phyloP scores from a whole-genome alignment of 2,797 vertebrate species.

The Crocodylus rhombifer region DNA sequence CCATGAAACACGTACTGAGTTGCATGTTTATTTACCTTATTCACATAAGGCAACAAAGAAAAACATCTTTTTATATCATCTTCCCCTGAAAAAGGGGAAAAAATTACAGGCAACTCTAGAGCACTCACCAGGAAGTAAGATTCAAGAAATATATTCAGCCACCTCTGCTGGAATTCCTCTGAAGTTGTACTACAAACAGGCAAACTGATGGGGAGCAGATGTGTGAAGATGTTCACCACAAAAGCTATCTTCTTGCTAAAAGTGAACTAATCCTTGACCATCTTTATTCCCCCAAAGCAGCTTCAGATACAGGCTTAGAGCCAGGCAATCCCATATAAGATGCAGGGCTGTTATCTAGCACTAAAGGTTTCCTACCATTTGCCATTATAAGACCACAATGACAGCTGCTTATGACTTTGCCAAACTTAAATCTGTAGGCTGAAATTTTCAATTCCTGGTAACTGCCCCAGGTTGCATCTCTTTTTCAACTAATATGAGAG shows the following conservation, averaged over 20 bases:
- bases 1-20: neutral
- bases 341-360: neutral
- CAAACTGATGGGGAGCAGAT: neutral
- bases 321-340: neutral
- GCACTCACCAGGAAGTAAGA: neutral
- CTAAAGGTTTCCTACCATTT: neutral
- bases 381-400: neutral
- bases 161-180: neutral
- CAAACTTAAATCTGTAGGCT: neutral
- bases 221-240: neutral
- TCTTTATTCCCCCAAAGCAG: neutral
- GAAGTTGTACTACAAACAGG: neutral
- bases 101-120: neutral
- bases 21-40: neutral
- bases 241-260: neutral
- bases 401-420: neutral
- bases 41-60: neutral
- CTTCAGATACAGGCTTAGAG: neutral
- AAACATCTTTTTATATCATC: neutral
- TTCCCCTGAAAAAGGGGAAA: neutral
- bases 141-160: accelerated
- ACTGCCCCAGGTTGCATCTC: neutral
- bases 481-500: neutral
- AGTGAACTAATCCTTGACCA: neutral
- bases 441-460: neutral